A percentile compares a stretch with the other conserved stretches of the same genome.
Conservation (phyloP, 2,797 vertebrate genomes). For the Rousettus madagascariensis region DNA sequence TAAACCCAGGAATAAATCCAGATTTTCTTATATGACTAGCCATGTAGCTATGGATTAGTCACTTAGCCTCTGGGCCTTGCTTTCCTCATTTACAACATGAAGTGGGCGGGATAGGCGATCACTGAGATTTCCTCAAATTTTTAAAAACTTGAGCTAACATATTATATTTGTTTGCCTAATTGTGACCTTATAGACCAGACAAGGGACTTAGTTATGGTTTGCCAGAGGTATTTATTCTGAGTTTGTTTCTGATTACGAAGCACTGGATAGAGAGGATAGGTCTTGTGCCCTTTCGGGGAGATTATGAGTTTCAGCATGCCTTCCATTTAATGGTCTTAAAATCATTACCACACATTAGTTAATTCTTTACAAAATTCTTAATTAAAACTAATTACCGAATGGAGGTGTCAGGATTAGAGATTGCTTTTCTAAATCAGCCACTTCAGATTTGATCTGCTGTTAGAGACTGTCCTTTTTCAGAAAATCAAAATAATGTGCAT, state of each 20-base stretch:
- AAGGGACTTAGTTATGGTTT: not conserved
- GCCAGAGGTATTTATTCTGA: not conserved
- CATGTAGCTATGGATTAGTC: not conserved
- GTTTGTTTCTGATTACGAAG: not conserved
- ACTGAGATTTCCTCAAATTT: not conserved
- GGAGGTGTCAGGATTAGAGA: not conserved
- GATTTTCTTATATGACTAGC: not conserved
- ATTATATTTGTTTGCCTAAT: not conserved
- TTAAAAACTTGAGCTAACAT: not conserved
- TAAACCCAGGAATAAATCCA: not conserved
- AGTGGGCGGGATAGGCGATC: not conserved
- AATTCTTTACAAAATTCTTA: not conserved
- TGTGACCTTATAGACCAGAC: not conserved
- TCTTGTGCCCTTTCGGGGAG: not conserved
- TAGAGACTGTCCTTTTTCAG: not conserved
- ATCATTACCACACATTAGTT: not conserved
- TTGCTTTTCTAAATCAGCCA: not conserved
- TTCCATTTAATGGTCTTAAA: not conserved
- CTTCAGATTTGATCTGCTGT: not conserved
- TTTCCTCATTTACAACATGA: not conserved
- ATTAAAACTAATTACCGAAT: not conserved
- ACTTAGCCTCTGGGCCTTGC: not conserved
- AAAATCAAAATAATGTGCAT: slow-evolving; percentile 11
- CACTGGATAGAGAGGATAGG: not conserved
- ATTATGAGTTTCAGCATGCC: not conserved